Evolutionary conservation across 2,797 vertebrate species (phyloP).

Genomic region (Phalanger gymnotis): DNA sequence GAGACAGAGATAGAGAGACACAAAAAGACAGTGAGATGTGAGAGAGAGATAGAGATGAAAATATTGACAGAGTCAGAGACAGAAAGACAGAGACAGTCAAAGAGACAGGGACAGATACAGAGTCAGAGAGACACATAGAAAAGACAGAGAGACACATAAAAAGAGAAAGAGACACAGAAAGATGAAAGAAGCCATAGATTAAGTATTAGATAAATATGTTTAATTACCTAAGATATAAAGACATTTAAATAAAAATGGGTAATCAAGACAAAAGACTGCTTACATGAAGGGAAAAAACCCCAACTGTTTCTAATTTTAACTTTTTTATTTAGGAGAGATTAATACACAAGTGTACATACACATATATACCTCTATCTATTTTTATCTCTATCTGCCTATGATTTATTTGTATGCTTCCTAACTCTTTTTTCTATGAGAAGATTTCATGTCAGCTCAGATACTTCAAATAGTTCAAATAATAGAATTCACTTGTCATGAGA

Average conservation of each 20-base stretch:
- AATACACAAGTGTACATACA: not conserved
- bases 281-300: conserved; percentile 47
- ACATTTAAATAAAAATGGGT: conserved; percentile 6
- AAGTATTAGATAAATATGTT: conserved; percentile 43
- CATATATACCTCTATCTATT: too few relatives aligned
- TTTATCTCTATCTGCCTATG: too few relatives aligned
- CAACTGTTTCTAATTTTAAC: conserved; percentile 55
- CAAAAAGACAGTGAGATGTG: not conserved
- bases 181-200: conserved; percentile 1
- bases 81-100: not conserved
- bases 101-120: too few relatives aligned
- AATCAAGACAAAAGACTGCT: not conserved
- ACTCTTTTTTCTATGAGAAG: not conserved
- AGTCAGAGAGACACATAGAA: not conserved
- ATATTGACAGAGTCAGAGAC: too few relatives aligned
- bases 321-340: not conserved
- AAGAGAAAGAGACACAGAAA: not conserved
- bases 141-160: not conserved
- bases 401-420: not conserved
- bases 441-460: not conserved
- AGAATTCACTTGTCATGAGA: not conserved
- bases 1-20: too few relatives aligned
- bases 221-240: conserved; percentile 29
- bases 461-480: not conserved
- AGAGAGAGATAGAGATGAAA: not conserved